Evolutionary conservation across 2,113 vertebrate species (phyloP).

Genomic region (Corapipo altera): DNA sequence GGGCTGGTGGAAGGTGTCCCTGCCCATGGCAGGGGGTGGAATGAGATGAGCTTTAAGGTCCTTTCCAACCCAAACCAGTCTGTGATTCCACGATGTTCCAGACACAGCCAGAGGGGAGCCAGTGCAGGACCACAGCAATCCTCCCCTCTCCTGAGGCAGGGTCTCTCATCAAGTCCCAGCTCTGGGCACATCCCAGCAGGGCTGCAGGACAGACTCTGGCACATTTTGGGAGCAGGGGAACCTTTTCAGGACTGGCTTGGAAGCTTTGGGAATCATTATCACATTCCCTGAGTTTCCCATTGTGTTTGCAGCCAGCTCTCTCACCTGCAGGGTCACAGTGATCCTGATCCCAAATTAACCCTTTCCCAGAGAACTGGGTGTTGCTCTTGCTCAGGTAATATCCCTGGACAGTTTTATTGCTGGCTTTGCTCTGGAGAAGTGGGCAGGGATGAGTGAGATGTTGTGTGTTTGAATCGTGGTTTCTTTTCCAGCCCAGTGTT

Average conservation of each 20-base stretch:
- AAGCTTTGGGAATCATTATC: not conserved
- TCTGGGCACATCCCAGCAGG: not conserved
- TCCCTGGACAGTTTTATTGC: not conserved
- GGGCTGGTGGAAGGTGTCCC: rapidly evolving
- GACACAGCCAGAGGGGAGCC: not conserved
- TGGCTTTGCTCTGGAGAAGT: not conserved
- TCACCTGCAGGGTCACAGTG: not conserved
- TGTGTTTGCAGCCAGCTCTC: not conserved
- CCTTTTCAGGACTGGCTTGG: not conserved
- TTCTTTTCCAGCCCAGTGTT: conserved; percentile 88
- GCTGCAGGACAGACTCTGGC: not conserved
- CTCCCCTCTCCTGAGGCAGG: not conserved
- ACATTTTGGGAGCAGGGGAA: rapidly evolving
- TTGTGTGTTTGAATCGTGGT: not conserved
- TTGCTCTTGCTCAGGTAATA: not conserved
- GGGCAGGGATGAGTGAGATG: not conserved
- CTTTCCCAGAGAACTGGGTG: not conserved
- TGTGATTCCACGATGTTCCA: not conserved
- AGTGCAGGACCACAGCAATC: not conserved
- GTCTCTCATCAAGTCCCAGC: not conserved
- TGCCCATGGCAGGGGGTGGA: not conserved
- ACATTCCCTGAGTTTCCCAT: not conserved
- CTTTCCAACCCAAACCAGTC: not conserved
- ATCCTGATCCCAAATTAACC: not conserved
- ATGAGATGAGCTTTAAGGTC: rapidly evolving